A percentile compares a stretch with the other conserved stretches of the same genome.
Evolutionary conservation across 2,797 vertebrate genomes (phyloP).

Genomic region (Spea hammondii): DNA sequence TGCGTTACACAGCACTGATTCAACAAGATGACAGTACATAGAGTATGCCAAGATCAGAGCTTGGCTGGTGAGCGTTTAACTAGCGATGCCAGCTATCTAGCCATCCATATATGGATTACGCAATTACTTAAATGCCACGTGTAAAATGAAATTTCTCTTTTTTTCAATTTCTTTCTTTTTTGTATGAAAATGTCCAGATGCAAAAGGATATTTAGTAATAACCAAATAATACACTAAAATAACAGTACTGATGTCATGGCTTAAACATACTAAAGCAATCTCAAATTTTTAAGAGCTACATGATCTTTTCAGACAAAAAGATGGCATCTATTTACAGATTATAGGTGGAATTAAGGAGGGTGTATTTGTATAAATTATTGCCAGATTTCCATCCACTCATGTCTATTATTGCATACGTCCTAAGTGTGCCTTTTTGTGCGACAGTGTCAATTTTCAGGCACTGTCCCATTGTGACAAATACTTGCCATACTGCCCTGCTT

Average conservation of each 20-base stretch:
- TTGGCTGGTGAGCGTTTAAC: constrained; percentile 11
- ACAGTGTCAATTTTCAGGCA: too few relatives aligned
- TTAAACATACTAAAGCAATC: neutral
- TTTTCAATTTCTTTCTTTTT: neutral
- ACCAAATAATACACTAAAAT: neutral
- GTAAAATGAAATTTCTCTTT: neutral
- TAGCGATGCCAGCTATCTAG: constrained; percentile 9
- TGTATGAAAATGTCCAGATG: neutral
- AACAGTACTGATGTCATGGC: neutral
- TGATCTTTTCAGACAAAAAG: neutral
- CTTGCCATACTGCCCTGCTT: too few relatives aligned
- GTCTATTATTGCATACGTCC: too few relatives aligned
- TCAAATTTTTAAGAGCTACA: neutral
- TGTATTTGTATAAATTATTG: neutral
- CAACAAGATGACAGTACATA: constrained; percentile 21
- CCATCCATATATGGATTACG: neutral
- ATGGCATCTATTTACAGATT: neutral
- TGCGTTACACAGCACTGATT: constrained; percentile 22
- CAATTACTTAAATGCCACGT: neutral
- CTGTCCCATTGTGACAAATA: too few relatives aligned
- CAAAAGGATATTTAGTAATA: too few relatives aligned
- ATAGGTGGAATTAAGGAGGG: neutral
- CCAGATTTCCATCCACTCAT: neutral
- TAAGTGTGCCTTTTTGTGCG: too few relatives aligned
- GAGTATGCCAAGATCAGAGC: constrained; percentile 20